Conservation (phyloP, 2,888 invertebrate genomes). For the Nineta flava region DNA sequence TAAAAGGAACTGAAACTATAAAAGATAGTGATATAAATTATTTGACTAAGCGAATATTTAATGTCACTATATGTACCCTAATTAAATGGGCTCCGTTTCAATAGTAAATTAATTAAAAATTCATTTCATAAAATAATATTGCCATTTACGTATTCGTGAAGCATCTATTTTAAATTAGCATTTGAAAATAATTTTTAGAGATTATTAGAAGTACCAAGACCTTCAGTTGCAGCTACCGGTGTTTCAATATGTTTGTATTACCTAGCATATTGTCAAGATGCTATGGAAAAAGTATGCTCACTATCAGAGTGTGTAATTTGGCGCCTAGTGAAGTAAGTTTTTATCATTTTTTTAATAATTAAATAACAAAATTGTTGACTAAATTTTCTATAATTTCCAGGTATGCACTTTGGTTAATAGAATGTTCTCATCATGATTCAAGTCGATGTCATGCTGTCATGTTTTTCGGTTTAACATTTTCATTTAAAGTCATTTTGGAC, state of each 20-base stretch:
- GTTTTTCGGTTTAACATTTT: slow-evolving; percentile 93
- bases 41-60: no score
- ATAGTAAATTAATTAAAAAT: no score
- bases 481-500: slow-evolving; percentile 82
- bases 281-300: slow-evolving; percentile 89
- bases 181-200: slow-evolving; percentile 32
- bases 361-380: background rate
- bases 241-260: slow-evolving; percentile 94
- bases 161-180: no score
- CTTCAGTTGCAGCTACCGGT: slow-evolving; percentile 90
- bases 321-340: slow-evolving; percentile 52
- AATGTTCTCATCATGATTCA: slow-evolving; percentile 86
- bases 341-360: background rate
- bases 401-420: slow-evolving; percentile 88
- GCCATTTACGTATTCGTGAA: no score
- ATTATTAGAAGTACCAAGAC: slow-evolving; percentile 77
- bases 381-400: slow-evolving; percentile 24
- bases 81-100: no score
- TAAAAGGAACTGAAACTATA: no score
- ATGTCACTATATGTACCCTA: no score
- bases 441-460: slow-evolving; percentile 96
- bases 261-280: slow-evolving; percentile 91
- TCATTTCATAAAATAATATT: no score
- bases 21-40: no score
- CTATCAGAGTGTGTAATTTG: slow-evolving; percentile 62